Percentiles rank a stretch among this genome's conserved stretches.
Conservation (phyloP, 2,797 vertebrate species). For the Lagocephalus sceleratus region DNA sequence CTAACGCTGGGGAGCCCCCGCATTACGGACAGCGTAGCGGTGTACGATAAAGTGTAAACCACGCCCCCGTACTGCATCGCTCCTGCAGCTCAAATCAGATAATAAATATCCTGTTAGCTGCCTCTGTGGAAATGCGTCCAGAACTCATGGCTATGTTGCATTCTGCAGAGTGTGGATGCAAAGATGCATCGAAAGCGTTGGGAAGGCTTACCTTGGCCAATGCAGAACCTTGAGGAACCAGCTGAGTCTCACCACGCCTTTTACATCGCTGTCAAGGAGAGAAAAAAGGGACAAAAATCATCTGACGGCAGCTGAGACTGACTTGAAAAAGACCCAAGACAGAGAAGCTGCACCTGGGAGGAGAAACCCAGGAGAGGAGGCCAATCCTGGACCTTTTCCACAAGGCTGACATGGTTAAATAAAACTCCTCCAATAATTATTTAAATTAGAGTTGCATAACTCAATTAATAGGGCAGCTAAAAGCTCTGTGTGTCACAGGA, state of each 20-base stretch:
- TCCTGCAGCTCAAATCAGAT: constrained; percentile 28
- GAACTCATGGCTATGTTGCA: constrained; percentile 25
- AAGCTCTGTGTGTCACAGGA: constrained; percentile 29
- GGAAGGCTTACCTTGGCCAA: constrained; percentile 44
- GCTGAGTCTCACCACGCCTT: constrained; percentile 18
- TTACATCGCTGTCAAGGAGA: constrained; percentile 49
- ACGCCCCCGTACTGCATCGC: too few species aligned
- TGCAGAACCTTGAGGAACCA: constrained; percentile 39
- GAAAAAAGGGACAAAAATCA: neutral
- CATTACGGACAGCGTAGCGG: too few species aligned
- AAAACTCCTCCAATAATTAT: constrained; percentile 31
- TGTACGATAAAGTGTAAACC: too few species aligned
- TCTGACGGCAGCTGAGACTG: neutral
- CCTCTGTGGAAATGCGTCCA: neutral
- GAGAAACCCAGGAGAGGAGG: neutral
- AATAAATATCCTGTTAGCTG: constrained; percentile 29
- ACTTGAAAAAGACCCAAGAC: neutral
- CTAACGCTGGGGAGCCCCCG: neutral
- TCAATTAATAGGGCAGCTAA: constrained; percentile 37
- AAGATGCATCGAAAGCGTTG: constrained; percentile 17
- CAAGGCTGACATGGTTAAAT: constrained; percentile 4
- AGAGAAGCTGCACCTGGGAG: constrained; percentile 9
- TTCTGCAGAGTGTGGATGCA: constrained; percentile 26
- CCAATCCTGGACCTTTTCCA: constrained; percentile 7
- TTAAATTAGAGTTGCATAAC: constrained; percentile 32